Conservation (phyloP, 2,797 vertebrate species). For the Myripristis jacobus region DNA sequence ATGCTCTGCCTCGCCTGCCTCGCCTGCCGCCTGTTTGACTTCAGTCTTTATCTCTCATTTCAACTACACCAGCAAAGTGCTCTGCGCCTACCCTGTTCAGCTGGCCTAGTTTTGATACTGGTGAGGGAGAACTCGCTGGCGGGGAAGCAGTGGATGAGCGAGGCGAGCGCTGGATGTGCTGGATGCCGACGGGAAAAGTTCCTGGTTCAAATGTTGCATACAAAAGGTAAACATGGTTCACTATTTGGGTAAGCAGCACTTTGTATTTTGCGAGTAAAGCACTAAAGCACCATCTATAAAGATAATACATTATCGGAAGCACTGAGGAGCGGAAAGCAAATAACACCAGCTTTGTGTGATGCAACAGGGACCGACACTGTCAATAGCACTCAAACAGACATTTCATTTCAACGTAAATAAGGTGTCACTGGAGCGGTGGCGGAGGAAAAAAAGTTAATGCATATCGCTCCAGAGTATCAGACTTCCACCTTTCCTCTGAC, state of each 20-base stretch:
- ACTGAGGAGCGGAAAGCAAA: constrained; percentile 19
- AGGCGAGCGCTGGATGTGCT: constrained; percentile 7
- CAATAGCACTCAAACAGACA: constrained; percentile 53
- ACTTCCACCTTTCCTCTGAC: constrained; percentile 57
- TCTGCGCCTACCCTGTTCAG: constrained; percentile 52
- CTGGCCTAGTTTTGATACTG: constrained; percentile 70
- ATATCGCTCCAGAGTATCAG: constrained; percentile 49
- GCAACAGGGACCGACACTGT: constrained; percentile 38
- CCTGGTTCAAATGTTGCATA: constrained; percentile 40
- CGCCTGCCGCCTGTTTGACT: constrained; percentile 62
- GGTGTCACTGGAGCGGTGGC: constrained; percentile 38
- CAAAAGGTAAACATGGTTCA: constrained; percentile 39
- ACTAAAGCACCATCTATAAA: constrained; percentile 31
- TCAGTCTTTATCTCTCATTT: constrained; percentile 71
- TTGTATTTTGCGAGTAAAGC: constrained; percentile 28
- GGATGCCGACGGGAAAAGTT: constrained; percentile 43
- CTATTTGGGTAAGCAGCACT: constrained; percentile 45
- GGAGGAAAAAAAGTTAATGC: constrained; percentile 46
- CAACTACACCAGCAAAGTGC: constrained; percentile 57
- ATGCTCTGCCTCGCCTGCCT: constrained; percentile 52
- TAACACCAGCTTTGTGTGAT: constrained; percentile 25
- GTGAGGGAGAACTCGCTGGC: constrained; percentile 45
- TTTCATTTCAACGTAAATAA: constrained; percentile 63
- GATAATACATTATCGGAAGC: constrained; percentile 22
- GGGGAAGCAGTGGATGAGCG: constrained; percentile 33